phyloP scores from a whole-genome alignment of 2,797 vertebrate genomes.

The Numenius phaeopus region DNA sequence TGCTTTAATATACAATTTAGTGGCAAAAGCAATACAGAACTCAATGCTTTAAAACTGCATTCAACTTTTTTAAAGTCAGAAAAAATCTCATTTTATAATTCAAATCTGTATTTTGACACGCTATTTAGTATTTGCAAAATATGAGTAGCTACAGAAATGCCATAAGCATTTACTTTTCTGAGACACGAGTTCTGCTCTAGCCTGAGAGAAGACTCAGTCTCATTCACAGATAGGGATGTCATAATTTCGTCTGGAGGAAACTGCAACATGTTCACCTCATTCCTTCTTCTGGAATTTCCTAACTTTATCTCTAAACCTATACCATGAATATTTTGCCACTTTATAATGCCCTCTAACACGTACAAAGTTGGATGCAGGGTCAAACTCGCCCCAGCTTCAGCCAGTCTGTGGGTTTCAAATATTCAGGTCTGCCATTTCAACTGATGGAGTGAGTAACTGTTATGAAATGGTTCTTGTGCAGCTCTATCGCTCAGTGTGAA shows the following conservation, averaged over 20 bases:
- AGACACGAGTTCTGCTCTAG: not conserved
- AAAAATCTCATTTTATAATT: not conserved
- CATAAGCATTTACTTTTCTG: not conserved
- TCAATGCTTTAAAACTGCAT: not conserved
- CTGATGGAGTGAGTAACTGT: not conserved
- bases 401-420: not conserved
- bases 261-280: not conserved
- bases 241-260: not conserved
- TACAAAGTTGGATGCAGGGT: not conserved
- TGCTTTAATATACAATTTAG: not conserved
- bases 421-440: not conserved
- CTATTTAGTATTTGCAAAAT: not conserved
- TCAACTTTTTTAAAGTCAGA: not conserved
- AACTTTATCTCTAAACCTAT: not conserved
- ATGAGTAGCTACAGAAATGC: not conserved
- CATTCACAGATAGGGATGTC: not conserved
- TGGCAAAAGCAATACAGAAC: not conserved
- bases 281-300: not conserved
- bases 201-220: not conserved
- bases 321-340: not conserved
- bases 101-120: not conserved
- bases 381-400: not conserved
- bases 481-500: not conserved
- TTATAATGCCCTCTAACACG: rapidly evolving
- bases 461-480: not conserved